Evolutionary conservation across 1,140 invertebrate genomes (phyloP).

Genomic region (Tenebrio molitor): DNA sequence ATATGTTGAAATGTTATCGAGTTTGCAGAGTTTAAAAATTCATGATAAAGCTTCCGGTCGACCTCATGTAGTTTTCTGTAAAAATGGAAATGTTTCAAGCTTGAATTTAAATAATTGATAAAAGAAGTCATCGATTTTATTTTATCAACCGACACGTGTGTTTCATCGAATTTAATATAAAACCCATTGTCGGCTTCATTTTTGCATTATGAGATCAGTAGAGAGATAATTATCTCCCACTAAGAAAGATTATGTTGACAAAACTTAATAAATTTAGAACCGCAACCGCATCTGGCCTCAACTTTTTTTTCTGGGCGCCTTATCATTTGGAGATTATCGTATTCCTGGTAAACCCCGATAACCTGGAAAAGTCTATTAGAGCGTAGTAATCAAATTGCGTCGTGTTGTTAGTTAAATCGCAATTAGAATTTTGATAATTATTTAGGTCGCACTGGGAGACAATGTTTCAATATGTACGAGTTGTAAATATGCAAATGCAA

Average conservation of each 20-base stretch:
- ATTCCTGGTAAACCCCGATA: conserved; percentile 4
- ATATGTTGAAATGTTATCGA: conserved; percentile 19
- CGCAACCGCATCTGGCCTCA: too few relatives aligned
- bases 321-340: not conserved
- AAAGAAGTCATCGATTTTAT: not conserved
- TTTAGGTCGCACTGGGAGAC: too few relatives aligned
- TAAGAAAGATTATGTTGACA: too few relatives aligned
- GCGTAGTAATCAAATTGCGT: not conserved
- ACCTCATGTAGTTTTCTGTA: conserved; percentile 16
- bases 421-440: too few relatives aligned
- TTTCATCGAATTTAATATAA: conserved; percentile 19
- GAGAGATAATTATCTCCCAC: conserved; percentile 1
- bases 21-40: conserved; percentile 15
- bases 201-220: not conserved
- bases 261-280: too few relatives aligned
- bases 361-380: conserved; percentile 16
- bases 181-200: not conserved
- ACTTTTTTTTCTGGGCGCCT: too few relatives aligned
- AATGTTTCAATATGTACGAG: too few relatives aligned
- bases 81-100: not conserved
- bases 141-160: conserved; percentile 8
- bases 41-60: conserved; percentile 8
- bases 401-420: not conserved
- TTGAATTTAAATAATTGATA: conserved; percentile 15
- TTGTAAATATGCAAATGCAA: not conserved